Evolutionary conservation across 2,797 vertebrate genomes (phyloP), one percentile per base, ranked within the genome.

Genomic region (Acrossocheilus fasciatus): DNA sequence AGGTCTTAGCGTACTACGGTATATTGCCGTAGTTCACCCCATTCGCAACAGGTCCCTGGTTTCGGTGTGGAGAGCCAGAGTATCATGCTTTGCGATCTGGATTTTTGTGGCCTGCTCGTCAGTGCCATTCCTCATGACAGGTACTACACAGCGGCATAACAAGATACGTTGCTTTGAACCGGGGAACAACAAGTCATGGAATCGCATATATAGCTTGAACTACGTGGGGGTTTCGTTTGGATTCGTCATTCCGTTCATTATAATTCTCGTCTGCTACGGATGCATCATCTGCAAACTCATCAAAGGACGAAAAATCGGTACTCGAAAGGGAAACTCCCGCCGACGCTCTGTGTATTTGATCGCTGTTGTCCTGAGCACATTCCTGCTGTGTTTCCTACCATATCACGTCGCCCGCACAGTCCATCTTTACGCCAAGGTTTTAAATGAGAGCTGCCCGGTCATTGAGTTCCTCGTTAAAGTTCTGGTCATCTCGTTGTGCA

Each of bases 341-440:
- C 64, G 3, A 2, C 91, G 90, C 20, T 86, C 95, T 0, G 34
- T 94, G 59, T 83, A 75, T 47, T 85, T 96, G 80, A 89, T 96
- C 2, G 18, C 83, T 36, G 86, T 93, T 81, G 93, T 96, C 36
- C 91, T 92, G 0, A 89, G 14, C 2, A 94, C 93, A 41, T 95
- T 95, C 87, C 91, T 95, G 82, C 26, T 95, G 17, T 95, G 94
- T 87, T 96, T 96, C 1, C 86, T 94, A 86, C 95, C 95, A 9
- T 96, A 96, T 41, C 95, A 96, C 78, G 7, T 93, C 62, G 20
- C 89, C 0, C 91, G 95, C 0, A 85, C 94, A 0, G 45, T 94
- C 64, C 94, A 96, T 90, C 91, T 96, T 20, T 93, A 93, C 0
- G 89, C 91, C 0, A 66, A 91, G 2, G 87, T 89, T 34, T 17